These are phyloP conservation scores for Drosophila kuntzei DNA, from an alignment of 2,888 invertebrate species.

Conservation along the genomic window DNA sequence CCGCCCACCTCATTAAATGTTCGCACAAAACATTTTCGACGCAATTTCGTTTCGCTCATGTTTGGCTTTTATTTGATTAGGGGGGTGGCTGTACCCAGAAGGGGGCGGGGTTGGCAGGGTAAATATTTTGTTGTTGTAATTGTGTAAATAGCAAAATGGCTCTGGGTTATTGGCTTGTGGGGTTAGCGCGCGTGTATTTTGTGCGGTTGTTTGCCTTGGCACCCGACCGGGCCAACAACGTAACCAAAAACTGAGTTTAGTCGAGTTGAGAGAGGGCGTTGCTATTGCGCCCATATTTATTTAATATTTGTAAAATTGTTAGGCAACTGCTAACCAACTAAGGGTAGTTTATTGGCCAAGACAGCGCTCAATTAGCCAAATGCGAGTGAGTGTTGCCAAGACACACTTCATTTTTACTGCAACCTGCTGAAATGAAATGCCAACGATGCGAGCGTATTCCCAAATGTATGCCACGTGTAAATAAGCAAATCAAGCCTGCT, in stretches of 20 bases:
- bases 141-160: constrained; percentile 73
- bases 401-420: constrained; percentile 6
- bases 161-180: constrained; percentile 70
- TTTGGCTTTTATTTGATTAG: constrained; percentile 34
- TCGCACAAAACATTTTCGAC: constrained; percentile 62
- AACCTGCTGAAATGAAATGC: background rate
- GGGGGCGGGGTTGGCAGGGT: constrained; percentile 9
- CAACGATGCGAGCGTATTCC: constrained; percentile 31
- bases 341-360: constrained; percentile 19
- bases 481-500: constrained; percentile 55
- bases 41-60: constrained; percentile 59
- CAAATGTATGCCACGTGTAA: constrained; percentile 60
- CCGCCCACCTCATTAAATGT: constrained; percentile 29
- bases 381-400: constrained; percentile 1
- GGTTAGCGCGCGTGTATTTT: constrained; percentile 47
- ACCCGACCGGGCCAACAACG: constrained; percentile 9
- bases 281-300: constrained; percentile 49
- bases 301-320: constrained; percentile 58
- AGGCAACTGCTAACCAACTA: background rate
- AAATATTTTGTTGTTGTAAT: constrained; percentile 67
- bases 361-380: constrained; percentile 37
- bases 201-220: constrained; percentile 61
- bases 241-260: background rate
- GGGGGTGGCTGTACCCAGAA: background rate
- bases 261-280: background rate